These are phyloP conservation scores for Urophycis tenuis DNA, from an alignment of 2,797 vertebrate species.

Conservation along the genomic window DNA sequence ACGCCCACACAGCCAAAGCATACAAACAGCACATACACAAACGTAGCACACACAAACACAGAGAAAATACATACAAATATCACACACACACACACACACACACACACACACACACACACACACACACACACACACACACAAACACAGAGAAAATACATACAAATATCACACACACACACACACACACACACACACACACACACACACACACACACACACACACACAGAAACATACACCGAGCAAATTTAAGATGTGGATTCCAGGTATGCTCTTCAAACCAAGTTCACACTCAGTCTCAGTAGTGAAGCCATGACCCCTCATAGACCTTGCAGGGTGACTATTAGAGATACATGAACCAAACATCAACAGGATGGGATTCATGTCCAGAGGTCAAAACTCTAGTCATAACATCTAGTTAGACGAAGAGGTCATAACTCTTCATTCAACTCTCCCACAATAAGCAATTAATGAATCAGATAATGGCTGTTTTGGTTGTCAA, in stretches of 20 bases:
- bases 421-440: not conserved
- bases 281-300: not conserved
- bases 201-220: conserved; percentile 11
- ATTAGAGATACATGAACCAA: not conserved
- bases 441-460: not conserved
- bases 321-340: too few species aligned
- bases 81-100: conserved; percentile 1
- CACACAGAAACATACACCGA: not conserved
- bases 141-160: too few species aligned
- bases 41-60: not conserved
- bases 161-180: conserved; percentile 7
- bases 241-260: not conserved
- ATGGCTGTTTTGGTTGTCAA: not conserved
- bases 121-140: conserved; percentile 10
- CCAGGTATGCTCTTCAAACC: not conserved
- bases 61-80: conserved; percentile 16
- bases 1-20: conserved; percentile 6
- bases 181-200: conserved; percentile 2
- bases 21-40: conserved; percentile 12
- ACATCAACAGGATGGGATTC: not conserved
- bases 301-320: not conserved
- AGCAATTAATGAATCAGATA: not conserved
- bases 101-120: conserved; percentile 14
- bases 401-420: too few species aligned
- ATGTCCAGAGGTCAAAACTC: not conserved